Base-by-base conservation (phyloP, 2,797 vertebrate genomes). In the Aphelocoma californica region DNA sequence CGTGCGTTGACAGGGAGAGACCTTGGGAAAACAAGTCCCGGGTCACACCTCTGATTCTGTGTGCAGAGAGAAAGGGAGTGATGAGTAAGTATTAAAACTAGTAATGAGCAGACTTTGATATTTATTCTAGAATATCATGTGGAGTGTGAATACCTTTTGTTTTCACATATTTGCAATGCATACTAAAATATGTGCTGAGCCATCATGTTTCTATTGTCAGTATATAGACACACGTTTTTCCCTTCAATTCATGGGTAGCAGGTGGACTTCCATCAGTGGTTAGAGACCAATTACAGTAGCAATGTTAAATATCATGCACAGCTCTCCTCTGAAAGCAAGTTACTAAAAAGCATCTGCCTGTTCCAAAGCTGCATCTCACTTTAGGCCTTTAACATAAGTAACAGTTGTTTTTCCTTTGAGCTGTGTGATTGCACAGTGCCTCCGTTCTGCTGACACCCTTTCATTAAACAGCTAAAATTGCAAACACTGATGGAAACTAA, bases 11-110 rank as follows among this genome's bases (percentile, higher is more conserved):
- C 14, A 36, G 61, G 21, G 53, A 74, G 34, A 32, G 51, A 47
- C 80, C 69, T 86, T 67, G 42, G 67, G 72, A 54, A 77, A 88
- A 67, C 42, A 31, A 40, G 42, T 78, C 44, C 65, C 28, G 57
- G 25, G 47, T 94, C 66, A 60, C 51, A 65, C 32, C 73, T 91
- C 72, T 67, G n/a, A 12, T 69, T 78, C 72, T 62, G 44, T 7
- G 2, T 36, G 47, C 69, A 74, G 82, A 82, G 47, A 83, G 79
- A 91, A 92, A 80, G 42, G 72, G 42, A 83, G 45, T 71, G 61
- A 95, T 92, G 81, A 96, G 75, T 89, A 73, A 73, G 71, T 90
- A 64, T 86, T 88, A 74, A 72, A 94, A 61, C 1, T 47, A 75
- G 72, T 65, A 67, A 67, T 36, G 45, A 83, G 36, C 73, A 86